Conservation (phyloP, 92 coral and sea anemone species). For the Meandrina meandrites region DNA sequence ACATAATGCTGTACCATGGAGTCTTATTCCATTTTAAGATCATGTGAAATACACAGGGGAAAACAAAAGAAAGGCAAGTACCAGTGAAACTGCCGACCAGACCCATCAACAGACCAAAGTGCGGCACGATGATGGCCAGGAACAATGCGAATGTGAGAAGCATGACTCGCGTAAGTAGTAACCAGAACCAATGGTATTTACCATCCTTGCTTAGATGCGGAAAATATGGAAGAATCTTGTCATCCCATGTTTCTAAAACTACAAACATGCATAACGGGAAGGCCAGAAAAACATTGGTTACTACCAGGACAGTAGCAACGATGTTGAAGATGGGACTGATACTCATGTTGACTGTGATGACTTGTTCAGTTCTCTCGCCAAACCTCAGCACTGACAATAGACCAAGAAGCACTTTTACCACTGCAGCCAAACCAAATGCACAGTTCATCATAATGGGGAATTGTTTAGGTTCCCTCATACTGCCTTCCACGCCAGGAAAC, state of each 20-base stretch:
- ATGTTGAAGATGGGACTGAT: slow-evolving; percentile 71
- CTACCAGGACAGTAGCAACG: slow-evolving; percentile 74
- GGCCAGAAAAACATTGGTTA: slow-evolving; percentile 86
- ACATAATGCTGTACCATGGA: slow-evolving; percentile 69
- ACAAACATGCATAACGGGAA: slow-evolving; percentile 87
- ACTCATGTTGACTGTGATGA: slow-evolving; percentile 81
- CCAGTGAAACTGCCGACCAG: slow-evolving; percentile 90
- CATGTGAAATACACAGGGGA: slow-evolving; percentile 87
- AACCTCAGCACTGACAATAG: slow-evolving; percentile 79
- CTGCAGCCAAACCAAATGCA: slow-evolving; percentile 76
- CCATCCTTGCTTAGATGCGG: slow-evolving; percentile 77
- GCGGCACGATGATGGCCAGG: slow-evolving; percentile 81
- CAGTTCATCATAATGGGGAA: slow-evolving; percentile 85
- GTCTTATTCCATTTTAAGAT: slow-evolving; percentile 74
- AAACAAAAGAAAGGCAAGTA: slow-evolving; percentile 86
- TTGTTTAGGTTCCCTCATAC: slow-evolving; percentile 84
- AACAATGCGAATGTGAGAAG: slow-evolving; percentile 79
- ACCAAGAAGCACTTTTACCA: slow-evolving; percentile 75
- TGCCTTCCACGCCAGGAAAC: slow-evolving; percentile 90
- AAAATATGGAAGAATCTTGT: slow-evolving; percentile 70
- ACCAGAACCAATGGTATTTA: slow-evolving; percentile 83
- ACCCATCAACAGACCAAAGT: slow-evolving; percentile 90
- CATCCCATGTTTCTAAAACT: slow-evolving; percentile 84
- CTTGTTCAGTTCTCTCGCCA: slow-evolving; percentile 75
- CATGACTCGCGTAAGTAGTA: slow-evolving; percentile 68